Percentiles rank a stretch among this genome's conserved stretches.
Evolutionary conservation across 2,888 invertebrate species (phyloP).

Genomic region (Thera britannica): DNA sequence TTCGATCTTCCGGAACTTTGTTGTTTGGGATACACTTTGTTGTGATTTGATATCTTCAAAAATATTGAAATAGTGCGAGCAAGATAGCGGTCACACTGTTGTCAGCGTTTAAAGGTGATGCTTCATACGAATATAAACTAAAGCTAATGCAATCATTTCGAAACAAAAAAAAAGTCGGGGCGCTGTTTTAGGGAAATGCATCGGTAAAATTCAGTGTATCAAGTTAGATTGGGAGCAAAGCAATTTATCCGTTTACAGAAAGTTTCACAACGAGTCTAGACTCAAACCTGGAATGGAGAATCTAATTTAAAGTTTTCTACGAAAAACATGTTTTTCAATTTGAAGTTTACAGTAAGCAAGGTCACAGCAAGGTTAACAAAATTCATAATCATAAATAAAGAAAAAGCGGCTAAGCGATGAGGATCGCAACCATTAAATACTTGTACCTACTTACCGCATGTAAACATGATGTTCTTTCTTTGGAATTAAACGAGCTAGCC

Average conservation of each 20-base stretch:
- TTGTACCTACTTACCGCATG: not conserved
- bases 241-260: not conserved
- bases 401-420: not conserved
- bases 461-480: not conserved
- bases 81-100: too few species aligned
- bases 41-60: too few species aligned
- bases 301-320: not conserved
- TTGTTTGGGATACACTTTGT: too few species aligned
- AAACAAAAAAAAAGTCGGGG: too few species aligned
- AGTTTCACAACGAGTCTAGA: too few species aligned
- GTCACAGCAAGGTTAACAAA: not conserved
- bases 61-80: too few species aligned
- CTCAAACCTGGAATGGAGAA: too few species aligned
- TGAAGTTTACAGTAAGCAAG: too few species aligned
- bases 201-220: not conserved
- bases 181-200: not conserved
- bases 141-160: not conserved
- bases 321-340: constrained; percentile 1
- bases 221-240: not conserved
- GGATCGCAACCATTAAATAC: not conserved
- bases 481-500: not conserved
- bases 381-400: not conserved
- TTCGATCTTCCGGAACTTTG: too few species aligned
- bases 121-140: not conserved
- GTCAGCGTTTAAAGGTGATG: too few species aligned